A percentile compares a stretch with the other conserved stretches of the same genome.
phyloP scores from a whole-genome alignment of 2,797 vertebrate species.

The Lepilemur ruficaudatus region DNA sequence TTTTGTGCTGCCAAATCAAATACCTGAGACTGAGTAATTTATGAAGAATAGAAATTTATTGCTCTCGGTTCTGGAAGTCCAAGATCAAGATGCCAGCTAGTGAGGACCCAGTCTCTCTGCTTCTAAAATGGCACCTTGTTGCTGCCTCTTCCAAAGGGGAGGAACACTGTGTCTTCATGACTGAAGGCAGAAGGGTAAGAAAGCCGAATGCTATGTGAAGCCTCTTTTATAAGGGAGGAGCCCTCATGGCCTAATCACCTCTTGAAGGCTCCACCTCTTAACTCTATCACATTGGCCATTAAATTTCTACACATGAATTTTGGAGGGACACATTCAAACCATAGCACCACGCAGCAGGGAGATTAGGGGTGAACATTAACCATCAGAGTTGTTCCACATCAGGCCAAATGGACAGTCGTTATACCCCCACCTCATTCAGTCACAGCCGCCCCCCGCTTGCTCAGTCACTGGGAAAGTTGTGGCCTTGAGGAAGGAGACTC shows the following conservation, averaged over 20 bases:
- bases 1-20: background rate
- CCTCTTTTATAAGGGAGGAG: background rate
- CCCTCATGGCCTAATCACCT: background rate
- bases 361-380: background rate
- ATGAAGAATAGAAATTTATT: background rate
- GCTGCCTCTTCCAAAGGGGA: accelerated
- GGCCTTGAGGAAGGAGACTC: background rate
- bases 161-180: accelerated
- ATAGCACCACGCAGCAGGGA: background rate
- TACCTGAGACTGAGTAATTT: background rate
- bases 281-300: background rate
- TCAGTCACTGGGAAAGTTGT: background rate
- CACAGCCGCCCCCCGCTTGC: too few species aligned
- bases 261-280: background rate
- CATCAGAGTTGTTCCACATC: background rate
- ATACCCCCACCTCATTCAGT: background rate
- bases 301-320: background rate
- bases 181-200: background rate
- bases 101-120: background rate
- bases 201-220: accelerated
- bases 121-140: accelerated
- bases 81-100: background rate
- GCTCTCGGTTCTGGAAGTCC: background rate
- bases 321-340: background rate
- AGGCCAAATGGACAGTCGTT: background rate